Conservation (phyloP, 1,140 invertebrate species). For the Diabrotica virgifera region DNA sequence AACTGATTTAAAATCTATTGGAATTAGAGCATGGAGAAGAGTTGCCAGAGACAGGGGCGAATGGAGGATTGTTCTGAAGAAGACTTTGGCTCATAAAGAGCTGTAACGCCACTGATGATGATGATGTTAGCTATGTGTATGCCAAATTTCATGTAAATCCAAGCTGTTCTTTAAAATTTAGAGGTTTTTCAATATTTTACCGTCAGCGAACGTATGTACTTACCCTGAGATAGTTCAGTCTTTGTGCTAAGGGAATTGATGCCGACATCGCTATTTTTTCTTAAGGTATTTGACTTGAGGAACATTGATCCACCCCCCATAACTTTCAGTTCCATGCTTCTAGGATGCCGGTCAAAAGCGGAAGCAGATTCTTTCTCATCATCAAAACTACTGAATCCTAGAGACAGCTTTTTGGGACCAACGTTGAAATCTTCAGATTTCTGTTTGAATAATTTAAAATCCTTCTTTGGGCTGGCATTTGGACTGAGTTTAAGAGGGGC, state of each 20-base stretch:
- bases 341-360: conserved; percentile 35
- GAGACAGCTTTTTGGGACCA: conserved; percentile 33
- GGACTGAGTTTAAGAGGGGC: conserved; percentile 38
- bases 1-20: no score
- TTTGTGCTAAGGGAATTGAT: conserved; percentile 19
- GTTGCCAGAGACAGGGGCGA: no score
- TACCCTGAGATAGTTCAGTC: neutral
- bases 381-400: conserved; percentile 43
- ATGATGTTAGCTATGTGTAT: no score
- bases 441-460: conserved; percentile 40
- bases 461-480: conserved; percentile 30
- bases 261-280: conserved; percentile 29
- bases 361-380: conserved; percentile 30
- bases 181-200: no score
- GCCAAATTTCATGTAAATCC: no score
- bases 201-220: no score
- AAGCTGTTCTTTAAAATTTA: no score
- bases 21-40: no score
- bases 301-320: conserved; percentile 67
- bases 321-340: conserved; percentile 45
- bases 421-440: conserved; percentile 42
- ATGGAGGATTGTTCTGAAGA: no score
- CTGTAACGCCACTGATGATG: no score
- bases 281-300: conserved; percentile 63
- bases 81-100: no score